These are phyloP conservation scores for Hesperophylax magnus DNA, from an alignment of 1,140 invertebrate genomes.

Conservation along the genomic window DNA sequence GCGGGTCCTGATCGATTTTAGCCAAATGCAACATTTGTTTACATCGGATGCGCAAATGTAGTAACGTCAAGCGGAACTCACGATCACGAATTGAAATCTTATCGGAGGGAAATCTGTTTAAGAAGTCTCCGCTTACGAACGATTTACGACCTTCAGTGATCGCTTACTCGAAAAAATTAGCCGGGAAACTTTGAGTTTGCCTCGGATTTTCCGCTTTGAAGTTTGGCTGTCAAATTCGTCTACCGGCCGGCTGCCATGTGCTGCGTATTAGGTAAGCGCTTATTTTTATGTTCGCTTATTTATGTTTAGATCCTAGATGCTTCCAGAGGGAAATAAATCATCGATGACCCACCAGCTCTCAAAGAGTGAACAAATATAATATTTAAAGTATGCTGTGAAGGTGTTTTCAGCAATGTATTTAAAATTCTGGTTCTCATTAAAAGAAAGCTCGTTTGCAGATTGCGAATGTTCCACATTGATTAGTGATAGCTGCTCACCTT, in stretches of 20 bases:
- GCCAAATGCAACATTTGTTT: slow-evolving; percentile 29
- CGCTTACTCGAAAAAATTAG: neutral
- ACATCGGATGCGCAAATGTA: slow-evolving; percentile 25
- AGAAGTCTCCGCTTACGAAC: neutral
- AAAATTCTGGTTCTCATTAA: too few species aligned
- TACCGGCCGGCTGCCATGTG: slow-evolving; percentile 15
- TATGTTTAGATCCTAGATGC: neutral
- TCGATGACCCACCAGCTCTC: too few species aligned
- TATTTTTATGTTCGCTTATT: slow-evolving; percentile 14
- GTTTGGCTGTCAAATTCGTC: slow-evolving; percentile 28
- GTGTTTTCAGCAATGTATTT: too few species aligned
- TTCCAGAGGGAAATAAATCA: too few species aligned
- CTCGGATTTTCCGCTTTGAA: slow-evolving; percentile 11
- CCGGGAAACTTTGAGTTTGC: neutral
- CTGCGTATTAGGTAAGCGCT: slow-evolving; percentile 28
- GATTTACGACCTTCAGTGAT: neutral
- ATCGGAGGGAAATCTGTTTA: neutral
- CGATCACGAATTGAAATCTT: neutral
- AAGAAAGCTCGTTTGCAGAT: too few species aligned
- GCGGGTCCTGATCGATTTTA: neutral
- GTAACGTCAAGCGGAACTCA: slow-evolving; percentile 7
- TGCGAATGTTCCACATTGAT: neutral
- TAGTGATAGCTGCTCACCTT: neutral
- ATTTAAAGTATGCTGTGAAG: too few species aligned
- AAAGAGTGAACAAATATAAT: too few species aligned